phyloP scores from a whole-genome alignment of 2,113 vertebrate species.

The Zosterops hypoxanthus region DNA sequence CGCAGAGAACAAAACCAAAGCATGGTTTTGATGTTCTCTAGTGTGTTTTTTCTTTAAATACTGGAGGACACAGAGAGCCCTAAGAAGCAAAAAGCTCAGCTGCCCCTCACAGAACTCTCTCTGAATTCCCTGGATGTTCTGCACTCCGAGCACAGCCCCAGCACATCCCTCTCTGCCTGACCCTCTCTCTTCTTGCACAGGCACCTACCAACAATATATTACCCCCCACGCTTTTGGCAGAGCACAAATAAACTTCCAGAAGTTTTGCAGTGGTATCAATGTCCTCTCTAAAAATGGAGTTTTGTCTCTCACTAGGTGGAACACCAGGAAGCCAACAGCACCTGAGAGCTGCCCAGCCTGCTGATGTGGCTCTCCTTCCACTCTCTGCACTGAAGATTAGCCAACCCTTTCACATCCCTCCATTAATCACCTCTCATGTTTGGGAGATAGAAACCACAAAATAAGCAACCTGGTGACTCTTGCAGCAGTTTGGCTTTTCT shows the following conservation, averaged over 20 bases:
- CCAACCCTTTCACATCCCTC: neutral
- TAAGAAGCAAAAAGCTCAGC: neutral
- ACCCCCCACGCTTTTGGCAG: neutral
- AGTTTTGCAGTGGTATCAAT: neutral
- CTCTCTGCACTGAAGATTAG: neutral
- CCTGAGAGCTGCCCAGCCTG: neutral
- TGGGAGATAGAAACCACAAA: neutral
- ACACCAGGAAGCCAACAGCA: neutral
- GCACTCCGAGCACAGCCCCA: neutral
- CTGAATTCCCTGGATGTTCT: neutral
- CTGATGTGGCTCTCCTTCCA: constrained; percentile 7
- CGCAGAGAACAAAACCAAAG: neutral
- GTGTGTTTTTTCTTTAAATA: neutral
- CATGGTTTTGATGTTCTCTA: neutral
- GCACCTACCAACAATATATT: neutral
- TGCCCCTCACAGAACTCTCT: neutral
- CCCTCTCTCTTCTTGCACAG: neutral
- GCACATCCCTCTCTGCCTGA: neutral
- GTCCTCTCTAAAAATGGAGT: neutral
- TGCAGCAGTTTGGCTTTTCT: neutral
- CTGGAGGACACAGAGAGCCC: neutral
- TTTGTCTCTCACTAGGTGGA: neutral
- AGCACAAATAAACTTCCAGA: neutral
- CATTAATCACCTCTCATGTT: neutral
- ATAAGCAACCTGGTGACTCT: neutral